Conservation (phyloP, 2,888 invertebrate genomes). For the Drosophila setosimentum region DNA sequence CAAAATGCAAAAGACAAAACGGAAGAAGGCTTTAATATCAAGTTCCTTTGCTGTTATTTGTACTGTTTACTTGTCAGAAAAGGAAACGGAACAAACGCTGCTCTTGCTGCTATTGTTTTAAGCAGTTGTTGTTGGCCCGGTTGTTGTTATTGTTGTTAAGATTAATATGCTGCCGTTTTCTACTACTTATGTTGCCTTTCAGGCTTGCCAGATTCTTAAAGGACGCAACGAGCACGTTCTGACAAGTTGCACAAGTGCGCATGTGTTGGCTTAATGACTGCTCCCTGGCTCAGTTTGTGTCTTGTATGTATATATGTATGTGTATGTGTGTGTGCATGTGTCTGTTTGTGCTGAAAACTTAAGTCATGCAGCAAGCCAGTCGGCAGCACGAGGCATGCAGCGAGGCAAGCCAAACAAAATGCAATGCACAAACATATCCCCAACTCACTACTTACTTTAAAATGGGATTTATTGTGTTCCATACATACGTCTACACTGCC, state of each 20-base stretch:
- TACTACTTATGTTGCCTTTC: slow-evolving; percentile 77
- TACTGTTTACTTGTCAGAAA: background rate
- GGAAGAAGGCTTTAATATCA: slow-evolving; percentile 56
- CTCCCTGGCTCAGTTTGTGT: slow-evolving; percentile 16
- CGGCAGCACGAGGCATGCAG: slow-evolving; percentile 33
- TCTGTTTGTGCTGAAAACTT: slow-evolving; percentile 68
- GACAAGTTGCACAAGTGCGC: slow-evolving; percentile 44
- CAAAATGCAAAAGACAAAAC: slow-evolving; percentile 15
- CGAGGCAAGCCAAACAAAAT: slow-evolving; percentile 43
- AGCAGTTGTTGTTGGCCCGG: slow-evolving; percentile 10
- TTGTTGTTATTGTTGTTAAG: slow-evolving; percentile 50
- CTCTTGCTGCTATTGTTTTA: slow-evolving; percentile 42
- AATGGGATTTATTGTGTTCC: slow-evolving; percentile 67
- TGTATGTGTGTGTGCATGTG: slow-evolving; percentile 15
- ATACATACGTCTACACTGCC: slow-evolving; percentile 7
- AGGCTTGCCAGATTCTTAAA: slow-evolving; percentile 55
- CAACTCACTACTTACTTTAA: slow-evolving; percentile 57
- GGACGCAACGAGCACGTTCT: slow-evolving; percentile 61
- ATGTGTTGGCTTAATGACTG: slow-evolving; percentile 60
- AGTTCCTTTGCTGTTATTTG: slow-evolving; percentile 30
- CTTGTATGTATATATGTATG: slow-evolving; percentile 21
- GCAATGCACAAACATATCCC: slow-evolving; percentile 37
- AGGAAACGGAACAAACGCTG: slow-evolving; percentile 24
- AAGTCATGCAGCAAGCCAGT: slow-evolving; percentile 61
- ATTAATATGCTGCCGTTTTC: slow-evolving; percentile 79